These are phyloP conservation scores for Aphis gossypii DNA, from an alignment of 1,140 invertebrate genomes.

Conservation along the genomic window DNA sequence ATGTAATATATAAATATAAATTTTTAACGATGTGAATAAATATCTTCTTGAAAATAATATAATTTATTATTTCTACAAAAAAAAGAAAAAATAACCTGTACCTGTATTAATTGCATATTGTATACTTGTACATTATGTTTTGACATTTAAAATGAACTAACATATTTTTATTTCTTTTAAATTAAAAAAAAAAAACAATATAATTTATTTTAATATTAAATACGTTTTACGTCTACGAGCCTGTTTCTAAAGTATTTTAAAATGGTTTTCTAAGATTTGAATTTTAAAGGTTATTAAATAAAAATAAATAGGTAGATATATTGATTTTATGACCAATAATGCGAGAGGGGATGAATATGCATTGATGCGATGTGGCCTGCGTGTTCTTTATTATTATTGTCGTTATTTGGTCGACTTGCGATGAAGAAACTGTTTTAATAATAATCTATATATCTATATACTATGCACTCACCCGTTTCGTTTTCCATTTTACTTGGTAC, in stretches of 20 bases:
- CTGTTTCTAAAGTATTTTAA: too few species aligned
- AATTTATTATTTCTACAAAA: not conserved
- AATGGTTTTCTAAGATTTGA: too few species aligned
- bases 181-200: not conserved
- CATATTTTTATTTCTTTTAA: not conserved
- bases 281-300: too few species aligned
- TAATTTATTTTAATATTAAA: too few species aligned
- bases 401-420: too few species aligned
- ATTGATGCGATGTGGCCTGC: not conserved
- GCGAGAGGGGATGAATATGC: not conserved
- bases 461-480: not conserved
- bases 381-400: not conserved
- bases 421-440: not conserved
- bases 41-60: not conserved
- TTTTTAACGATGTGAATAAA: not conserved
- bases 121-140: not conserved
- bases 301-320: not conserved
- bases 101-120: not conserved
- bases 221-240: too few species aligned
- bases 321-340: not conserved
- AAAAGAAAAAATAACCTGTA: not conserved
- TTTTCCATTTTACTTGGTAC: not conserved
- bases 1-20: not conserved
- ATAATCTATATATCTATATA: not conserved
- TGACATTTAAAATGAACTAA: not conserved